These are phyloP conservation scores for Aricia artaxerxes DNA, from an alignment of 2,888 invertebrate species.

Conservation along the genomic window DNA sequence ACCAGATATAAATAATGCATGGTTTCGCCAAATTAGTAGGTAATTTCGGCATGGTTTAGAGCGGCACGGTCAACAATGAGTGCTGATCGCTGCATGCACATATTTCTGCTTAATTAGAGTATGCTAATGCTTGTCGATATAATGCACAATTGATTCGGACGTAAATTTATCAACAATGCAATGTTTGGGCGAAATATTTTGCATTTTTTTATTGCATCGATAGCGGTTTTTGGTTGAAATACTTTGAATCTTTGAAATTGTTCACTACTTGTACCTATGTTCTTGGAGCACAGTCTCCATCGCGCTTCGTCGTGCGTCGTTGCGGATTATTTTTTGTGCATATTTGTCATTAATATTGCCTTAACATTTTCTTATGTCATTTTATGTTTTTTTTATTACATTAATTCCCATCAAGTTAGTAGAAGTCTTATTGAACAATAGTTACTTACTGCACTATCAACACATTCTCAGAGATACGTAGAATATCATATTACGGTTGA, in stretches of 20 bases:
- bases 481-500: neutral
- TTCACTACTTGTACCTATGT: too few species aligned
- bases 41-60: constrained; percentile 23
- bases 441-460: too few species aligned
- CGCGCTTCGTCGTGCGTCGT: too few species aligned
- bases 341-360: too few species aligned
- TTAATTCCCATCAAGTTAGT: too few species aligned
- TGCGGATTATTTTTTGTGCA: too few species aligned
- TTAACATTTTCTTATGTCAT: too few species aligned
- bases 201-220: neutral
- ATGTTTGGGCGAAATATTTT: constrained; percentile 8
- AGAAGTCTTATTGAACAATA: too few species aligned
- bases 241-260: too few species aligned
- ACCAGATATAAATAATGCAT: constrained; percentile 28
- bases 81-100: constrained; percentile 10
- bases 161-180: constrained; percentile 26
- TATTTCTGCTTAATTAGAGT: constrained; percentile 31
- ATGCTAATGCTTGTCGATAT: constrained; percentile 30
- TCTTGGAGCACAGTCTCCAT: too few species aligned
- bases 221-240: too few species aligned
- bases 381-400: too few species aligned
- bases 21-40: neutral
- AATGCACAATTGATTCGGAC: constrained; percentile 17
- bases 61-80: constrained; percentile 14
- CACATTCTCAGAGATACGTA: neutral